A percentile compares a stretch with the other conserved stretches of the same genome.
Evolutionary conservation across 1,140 invertebrate species (phyloP).

Genomic region (Neodiprion virginianus): DNA sequence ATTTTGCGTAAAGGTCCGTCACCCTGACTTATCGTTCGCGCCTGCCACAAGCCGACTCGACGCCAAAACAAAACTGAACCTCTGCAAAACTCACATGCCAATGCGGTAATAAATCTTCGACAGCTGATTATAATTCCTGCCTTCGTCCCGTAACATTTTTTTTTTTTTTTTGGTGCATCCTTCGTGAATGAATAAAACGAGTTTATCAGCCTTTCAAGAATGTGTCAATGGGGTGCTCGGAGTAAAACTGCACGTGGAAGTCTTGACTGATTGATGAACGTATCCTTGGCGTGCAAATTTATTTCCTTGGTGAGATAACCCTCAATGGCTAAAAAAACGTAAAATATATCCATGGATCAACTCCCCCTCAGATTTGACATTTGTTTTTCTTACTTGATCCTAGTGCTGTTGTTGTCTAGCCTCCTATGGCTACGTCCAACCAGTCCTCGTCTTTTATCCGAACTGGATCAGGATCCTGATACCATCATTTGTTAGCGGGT

Average conservation of each 20-base stretch:
- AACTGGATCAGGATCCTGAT: slow-evolving; percentile 27
- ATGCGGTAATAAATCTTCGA: not conserved
- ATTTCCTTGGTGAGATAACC: not conserved
- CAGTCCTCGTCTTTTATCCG: not conserved
- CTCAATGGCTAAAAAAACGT: no score
- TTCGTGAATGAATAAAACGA: no score
- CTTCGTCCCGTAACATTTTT: no score
- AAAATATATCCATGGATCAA: no score
- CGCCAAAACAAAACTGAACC: not conserved
- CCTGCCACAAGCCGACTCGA: not conserved
- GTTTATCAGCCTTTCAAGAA: no score
- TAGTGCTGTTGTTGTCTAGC: not conserved
- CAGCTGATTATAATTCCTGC: not conserved
- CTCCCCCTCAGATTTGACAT: not conserved
- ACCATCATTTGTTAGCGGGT: slow-evolving; percentile 39
- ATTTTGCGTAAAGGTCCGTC: no score
- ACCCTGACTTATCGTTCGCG: no score
- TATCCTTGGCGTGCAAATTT: not conserved
- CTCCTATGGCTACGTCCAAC: not conserved
- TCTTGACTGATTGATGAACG: not conserved
- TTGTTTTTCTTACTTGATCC: not conserved
- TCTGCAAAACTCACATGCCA: not conserved
- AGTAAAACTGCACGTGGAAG: not conserved
- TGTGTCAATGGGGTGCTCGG: not conserved
- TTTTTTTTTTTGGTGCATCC: no score